Conservation (phyloP, 2,113 vertebrate genomes). For the Desmodus rotundus region DNA sequence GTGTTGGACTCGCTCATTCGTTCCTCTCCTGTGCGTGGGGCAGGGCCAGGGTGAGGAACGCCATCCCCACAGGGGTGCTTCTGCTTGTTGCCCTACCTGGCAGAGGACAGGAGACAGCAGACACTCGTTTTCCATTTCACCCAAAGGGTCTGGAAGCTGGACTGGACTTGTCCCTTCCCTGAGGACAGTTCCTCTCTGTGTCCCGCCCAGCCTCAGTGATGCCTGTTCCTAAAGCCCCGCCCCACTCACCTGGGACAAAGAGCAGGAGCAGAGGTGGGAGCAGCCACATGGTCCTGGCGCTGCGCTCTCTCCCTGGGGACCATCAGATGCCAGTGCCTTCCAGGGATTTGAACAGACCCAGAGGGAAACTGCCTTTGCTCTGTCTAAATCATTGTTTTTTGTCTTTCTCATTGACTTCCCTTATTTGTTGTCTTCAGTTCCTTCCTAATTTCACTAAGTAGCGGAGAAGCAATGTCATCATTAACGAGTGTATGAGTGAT, state of each 20-base stretch:
- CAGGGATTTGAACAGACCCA: background rate
- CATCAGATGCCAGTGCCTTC: background rate
- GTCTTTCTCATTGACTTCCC: background rate
- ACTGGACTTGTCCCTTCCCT: background rate
- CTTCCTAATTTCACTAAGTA: background rate
- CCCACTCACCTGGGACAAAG: background rate
- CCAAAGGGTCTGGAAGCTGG: background rate
- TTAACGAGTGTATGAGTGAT: too few relatives aligned
- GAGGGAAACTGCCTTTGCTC: background rate
- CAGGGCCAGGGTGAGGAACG: background rate
- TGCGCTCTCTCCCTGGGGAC: background rate
- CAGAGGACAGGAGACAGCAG: background rate
- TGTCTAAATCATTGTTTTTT: background rate
- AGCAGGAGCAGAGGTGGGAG: background rate
- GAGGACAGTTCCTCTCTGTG: too few relatives aligned
- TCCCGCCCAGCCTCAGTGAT: background rate
- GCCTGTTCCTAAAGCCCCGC: accelerated
- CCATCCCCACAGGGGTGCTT: accelerated
- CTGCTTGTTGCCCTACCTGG: background rate
- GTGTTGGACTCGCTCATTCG: accelerated
- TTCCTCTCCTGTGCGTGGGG: accelerated
- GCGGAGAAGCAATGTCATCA: accelerated
- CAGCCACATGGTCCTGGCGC: background rate
- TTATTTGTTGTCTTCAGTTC: background rate
- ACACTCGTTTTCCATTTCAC: background rate